Percentiles rank a stretch among this genome's conserved stretches.
Evolutionary conservation across 2,888 invertebrate species (phyloP).

Genomic region (Drosophila heteroneura): DNA sequence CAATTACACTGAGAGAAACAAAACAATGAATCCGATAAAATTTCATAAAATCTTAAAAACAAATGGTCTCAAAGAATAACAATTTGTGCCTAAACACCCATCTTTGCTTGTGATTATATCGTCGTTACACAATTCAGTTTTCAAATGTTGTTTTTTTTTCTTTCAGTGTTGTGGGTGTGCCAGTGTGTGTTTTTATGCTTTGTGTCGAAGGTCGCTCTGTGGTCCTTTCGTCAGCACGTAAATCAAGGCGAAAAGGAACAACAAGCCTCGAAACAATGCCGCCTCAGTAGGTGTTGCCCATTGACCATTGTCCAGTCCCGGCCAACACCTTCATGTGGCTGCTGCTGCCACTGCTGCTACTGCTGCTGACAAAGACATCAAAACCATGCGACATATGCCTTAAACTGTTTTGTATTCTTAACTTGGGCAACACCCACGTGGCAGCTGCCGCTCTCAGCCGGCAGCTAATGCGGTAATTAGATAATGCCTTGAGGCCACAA

Average conservation of each 20-base stretch:
- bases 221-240: slow-evolving; percentile 83
- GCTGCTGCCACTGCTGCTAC: background rate
- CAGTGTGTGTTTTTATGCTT: slow-evolving; percentile 17
- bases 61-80: too few species aligned
- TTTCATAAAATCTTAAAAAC: background rate
- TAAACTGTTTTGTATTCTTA: slow-evolving; percentile 64
- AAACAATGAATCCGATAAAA: background rate
- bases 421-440: slow-evolving; percentile 62
- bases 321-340: slow-evolving; percentile 58
- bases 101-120: too few species aligned
- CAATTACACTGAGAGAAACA: background rate
- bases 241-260: slow-evolving; percentile 68
- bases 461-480: slow-evolving; percentile 77
- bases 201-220: slow-evolving; percentile 41
- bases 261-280: slow-evolving; percentile 43
- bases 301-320: slow-evolving; percentile 45
- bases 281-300: slow-evolving; percentile 68
- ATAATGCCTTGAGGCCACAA: slow-evolving; percentile 56
- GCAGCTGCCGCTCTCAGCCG: slow-evolving; percentile 54
- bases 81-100: background rate
- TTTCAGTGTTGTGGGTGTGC: background rate
- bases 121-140: background rate
- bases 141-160: background rate
- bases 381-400: slow-evolving; percentile 41
- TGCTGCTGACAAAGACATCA: slow-evolving; percentile 71